Conservation (phyloP, 2,888 invertebrate species). For the Cataglyphis altisquamis region DNA sequence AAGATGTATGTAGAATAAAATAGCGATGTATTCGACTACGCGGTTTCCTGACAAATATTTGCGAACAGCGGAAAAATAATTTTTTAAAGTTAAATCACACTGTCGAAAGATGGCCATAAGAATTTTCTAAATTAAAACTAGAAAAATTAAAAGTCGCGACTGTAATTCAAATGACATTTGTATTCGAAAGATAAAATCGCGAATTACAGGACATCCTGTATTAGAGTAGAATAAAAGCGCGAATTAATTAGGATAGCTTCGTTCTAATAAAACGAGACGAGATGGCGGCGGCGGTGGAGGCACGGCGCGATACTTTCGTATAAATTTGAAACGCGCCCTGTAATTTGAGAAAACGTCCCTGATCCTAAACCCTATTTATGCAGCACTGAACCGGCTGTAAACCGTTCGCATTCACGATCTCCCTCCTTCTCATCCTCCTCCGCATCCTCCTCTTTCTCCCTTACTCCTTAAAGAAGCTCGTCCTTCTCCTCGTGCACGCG, state of each 20-base stretch:
- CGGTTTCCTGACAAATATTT: background rate
- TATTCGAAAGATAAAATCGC: slow-evolving; percentile 14
- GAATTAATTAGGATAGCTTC: slow-evolving; percentile 53
- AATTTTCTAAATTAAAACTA: background rate
- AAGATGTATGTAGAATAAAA: background rate
- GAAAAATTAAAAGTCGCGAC: background rate
- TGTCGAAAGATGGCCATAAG: background rate
- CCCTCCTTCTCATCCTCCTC: slow-evolving; percentile 22
- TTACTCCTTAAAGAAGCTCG: slow-evolving; percentile 40
- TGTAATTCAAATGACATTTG: background rate
- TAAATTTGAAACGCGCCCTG: slow-evolving; percentile 56
- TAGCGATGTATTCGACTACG: background rate
- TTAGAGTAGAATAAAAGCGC: slow-evolving; percentile 37
- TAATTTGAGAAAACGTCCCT: slow-evolving; percentile 53
- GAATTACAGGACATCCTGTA: slow-evolving; percentile 24
- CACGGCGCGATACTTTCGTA: slow-evolving; percentile 45
- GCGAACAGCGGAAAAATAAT: background rate
- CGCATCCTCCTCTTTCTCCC: slow-evolving; percentile 30
- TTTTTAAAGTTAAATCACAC: background rate
- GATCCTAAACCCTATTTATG: slow-evolving; percentile 56
- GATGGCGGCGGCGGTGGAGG: slow-evolving; percentile 25
- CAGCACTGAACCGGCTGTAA: slow-evolving; percentile 56
- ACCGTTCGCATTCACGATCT: slow-evolving; percentile 54
- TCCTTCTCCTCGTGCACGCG: slow-evolving; percentile 63
- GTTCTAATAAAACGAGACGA: slow-evolving; percentile 52